Base-by-base conservation (phyloP, 1,140 invertebrate species). In the Drosophila arawakana region DNA sequence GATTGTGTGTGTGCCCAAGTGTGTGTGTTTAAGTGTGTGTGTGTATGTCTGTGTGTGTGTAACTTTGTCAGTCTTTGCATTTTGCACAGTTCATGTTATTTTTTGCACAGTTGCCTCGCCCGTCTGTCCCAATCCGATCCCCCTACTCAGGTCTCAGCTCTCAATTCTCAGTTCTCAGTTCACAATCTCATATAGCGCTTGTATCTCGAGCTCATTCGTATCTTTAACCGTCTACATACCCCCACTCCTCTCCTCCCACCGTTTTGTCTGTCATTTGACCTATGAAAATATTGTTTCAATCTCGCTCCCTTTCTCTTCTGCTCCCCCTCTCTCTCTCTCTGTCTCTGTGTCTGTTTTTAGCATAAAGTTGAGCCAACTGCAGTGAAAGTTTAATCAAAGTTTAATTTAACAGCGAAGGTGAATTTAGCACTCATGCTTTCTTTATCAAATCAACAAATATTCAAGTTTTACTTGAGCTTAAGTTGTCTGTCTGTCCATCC, bases 211-310 rank as follows among this genome's bases (percentile, higher is more conserved):
- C 43, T 58, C 49, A 18, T 43, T 43, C 44, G 66, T 54, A 62
- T 77, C 50, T 62, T 52, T 73, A 69, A 52, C 69, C 67, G 13
- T 37, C 67, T n/a, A 59, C 75, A 74, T 62, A n/a, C 50, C 63
- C 73, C 47, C 58, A 39, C 58, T 67, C 25, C 3, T 2, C 25
- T 30, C 25, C 25, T 30, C 25, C 25, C 25, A 30, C 62, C 73
- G 62, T 59, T 76, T 72, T 61, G 73, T 76, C 76, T 76, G 76
- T 86, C 83, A 89, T 88, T 77, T 80, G 80, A 88, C 83, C 83
- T 86, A 89, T 83, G 69, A 69, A 80, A 88, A 88, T 88, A 89
- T 89, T 88, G 37, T 73, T 80, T 83, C 72, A 88, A 81, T 89
- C 81, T 88, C 77, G 58, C 72, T 63, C 25, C 25, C 25, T 30